Evolutionary conservation across 92 coral and sea anemone species (phyloP), one percentile per base, ranked within the genome.

Genomic region (Umimayanthus kanabou): DNA sequence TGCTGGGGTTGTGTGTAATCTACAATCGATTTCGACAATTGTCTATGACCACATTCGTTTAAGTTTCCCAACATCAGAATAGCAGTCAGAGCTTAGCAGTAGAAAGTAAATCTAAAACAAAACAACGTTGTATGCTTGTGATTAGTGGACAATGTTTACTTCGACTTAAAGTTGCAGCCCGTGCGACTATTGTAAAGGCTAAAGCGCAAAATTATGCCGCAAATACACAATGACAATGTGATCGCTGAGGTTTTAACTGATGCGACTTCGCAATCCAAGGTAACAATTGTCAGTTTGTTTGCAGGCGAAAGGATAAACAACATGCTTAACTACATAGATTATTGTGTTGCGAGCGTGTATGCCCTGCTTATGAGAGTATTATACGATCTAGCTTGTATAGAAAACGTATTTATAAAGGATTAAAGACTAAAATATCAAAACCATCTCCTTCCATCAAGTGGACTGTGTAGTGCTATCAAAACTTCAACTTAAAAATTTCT

Each of bases 1-100:
- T 78, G 81, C 33, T 30, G 40, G 39, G 9, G 76, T 70, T 81
- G 55, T 81, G 76, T 64, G 61, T 65, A 81, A 81, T 58, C 9
- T 81, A 25, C 50, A 37, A 65, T 20, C 23, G 72, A 80, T 81
- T 65, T 39, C 26, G 39, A 66, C 18, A 64, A 80, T 53, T 80
- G 18, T 73, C 47, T 39, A 20, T 14, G 47, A 10, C 39, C 49
- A 18, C 30, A 10, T 25, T 4, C 11, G 66, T 67, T 53, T n/a
- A 33, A 33, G 37, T 33, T 33, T 33, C 87, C 29, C 65, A 30
- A 42, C 16, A 67, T 33, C 2, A 33, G 37, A 47, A 61, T 20
- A 13, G 61, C 37, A 25, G 40, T 83, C 10, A 15, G 15, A 70
- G 29, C 67, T 66, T 37, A 64, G 42, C 73, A 66, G 57, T 45